Percentiles rank a stretch among this genome's conserved stretches.
Evolutionary conservation across 2,888 invertebrate genomes (phyloP).

Genomic region (Trisateles emortualis): DNA sequence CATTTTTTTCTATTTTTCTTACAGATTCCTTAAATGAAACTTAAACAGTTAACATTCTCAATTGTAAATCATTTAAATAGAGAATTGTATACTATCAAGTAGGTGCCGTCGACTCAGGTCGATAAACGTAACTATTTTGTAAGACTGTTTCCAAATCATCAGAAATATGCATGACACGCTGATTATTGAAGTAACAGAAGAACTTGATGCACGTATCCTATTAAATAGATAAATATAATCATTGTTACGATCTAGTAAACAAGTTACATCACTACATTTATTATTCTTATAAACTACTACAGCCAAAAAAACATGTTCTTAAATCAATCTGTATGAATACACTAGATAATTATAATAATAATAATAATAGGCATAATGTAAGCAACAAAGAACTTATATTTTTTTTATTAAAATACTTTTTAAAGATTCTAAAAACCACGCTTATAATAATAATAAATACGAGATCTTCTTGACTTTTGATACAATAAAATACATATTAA

Average conservation of each 20-base stretch:
- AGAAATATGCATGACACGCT: not conserved
- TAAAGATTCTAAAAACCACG: no score
- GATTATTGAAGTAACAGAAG: conserved; percentile 6
- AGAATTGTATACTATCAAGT: conserved; percentile 38
- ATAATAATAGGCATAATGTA: no score
- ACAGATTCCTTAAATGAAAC: not conserved
- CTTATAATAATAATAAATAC: no score
- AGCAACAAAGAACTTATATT: no score
- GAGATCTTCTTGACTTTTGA: no score
- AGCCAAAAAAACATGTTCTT: no score
- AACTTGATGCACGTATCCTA: conserved; percentile 29
- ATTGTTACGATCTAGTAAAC: not conserved
- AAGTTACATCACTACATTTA: no score
- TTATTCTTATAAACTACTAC: no score
- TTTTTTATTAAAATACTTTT: no score
- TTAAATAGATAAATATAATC: conserved; percentile 20
- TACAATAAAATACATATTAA: no score
- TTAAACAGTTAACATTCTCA: not conserved
- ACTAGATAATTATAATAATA: no score
- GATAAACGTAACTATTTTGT: conserved; percentile 45
- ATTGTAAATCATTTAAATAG: not conserved
- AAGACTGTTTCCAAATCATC: conserved; percentile 63
- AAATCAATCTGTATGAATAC: no score
- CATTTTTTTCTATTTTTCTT: conserved; percentile 1
- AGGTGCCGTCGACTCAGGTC: conserved; percentile 57